Percentiles rank a stretch among this genome's conserved stretches.
Evolutionary conservation across 92 coral and sea anemone genomes (phyloP).

Genomic region (Heteractis magnifica): DNA sequence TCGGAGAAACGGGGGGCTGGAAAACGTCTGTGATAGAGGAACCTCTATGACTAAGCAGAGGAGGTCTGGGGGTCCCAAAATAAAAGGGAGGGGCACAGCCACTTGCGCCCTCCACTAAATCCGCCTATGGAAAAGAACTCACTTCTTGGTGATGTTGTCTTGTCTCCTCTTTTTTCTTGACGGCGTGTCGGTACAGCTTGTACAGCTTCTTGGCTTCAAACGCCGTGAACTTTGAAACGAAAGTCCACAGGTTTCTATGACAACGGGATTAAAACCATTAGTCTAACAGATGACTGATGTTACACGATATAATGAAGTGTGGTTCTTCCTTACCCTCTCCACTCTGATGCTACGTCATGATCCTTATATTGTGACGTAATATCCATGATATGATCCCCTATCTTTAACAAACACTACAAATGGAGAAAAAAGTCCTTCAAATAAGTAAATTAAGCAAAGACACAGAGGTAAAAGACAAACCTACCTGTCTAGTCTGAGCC

Average conservation of each 20-base stretch:
- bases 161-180: constrained; percentile 84
- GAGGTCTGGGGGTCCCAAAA: no score
- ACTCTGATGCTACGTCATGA: constrained; percentile 73
- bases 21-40: no score
- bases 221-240: constrained; percentile 94
- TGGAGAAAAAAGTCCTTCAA: neutral
- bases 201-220: constrained; percentile 91
- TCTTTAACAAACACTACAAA: constrained; percentile 80
- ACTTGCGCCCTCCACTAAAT: neutral
- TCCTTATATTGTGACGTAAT: constrained; percentile 84
- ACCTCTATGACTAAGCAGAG: no score
- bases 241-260: constrained; percentile 89
- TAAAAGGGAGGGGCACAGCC: no score
- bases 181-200: constrained; percentile 88
- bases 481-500: constrained; percentile 89
- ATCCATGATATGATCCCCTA: constrained; percentile 91
- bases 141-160: constrained; percentile 42
- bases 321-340: constrained; percentile 69
- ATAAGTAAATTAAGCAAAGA: neutral
- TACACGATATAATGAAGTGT: neutral
- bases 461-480: neutral
- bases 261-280: neutral
- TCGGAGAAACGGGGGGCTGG: no score
- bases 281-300: neutral
- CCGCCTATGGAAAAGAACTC: neutral